A percentile compares a stretch with the other conserved stretches of the same genome.
phyloP scores from a whole-genome alignment of 2,113 vertebrate species.

The Cyprinodon tularosa region DNA sequence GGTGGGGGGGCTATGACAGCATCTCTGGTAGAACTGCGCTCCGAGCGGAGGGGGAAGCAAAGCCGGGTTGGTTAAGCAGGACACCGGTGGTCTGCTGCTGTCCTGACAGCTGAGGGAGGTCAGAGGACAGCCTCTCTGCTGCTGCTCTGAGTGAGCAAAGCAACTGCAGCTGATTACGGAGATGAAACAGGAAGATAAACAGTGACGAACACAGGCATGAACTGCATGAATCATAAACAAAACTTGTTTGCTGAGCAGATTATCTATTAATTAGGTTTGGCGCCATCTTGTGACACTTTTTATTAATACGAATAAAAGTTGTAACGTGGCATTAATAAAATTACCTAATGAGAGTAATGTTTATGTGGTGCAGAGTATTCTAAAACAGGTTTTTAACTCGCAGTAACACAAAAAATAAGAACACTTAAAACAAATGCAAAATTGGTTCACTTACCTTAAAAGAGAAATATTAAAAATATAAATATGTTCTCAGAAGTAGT shows the following conservation, averaged over 20 bases:
- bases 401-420: not conserved
- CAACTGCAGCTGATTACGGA: not conserved
- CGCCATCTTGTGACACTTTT: constrained; percentile 61
- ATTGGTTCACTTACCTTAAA: not conserved
- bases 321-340: constrained; percentile 5
- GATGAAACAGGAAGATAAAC: not conserved
- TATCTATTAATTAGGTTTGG: constrained; percentile 47
- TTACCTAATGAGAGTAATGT: not conserved
- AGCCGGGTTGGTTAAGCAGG: constrained; percentile 43
- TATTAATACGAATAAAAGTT: not conserved
- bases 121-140: constrained; percentile 31
- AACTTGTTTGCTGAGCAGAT: constrained; percentile 56
- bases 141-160: not conserved
- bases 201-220: constrained; percentile 1
- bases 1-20: constrained; percentile 81
- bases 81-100: constrained; percentile 37
- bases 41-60: not conserved
- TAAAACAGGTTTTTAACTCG: not conserved
- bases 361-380: not conserved
- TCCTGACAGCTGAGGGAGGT: constrained; percentile 49
- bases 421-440: not conserved
- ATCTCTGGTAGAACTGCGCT: constrained; percentile 51
- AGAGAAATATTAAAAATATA: not conserved
- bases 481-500: not conserved
- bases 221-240: constrained; percentile 56